phyloP scores from a whole-genome alignment of 2,113 vertebrate genomes.

The Cynopterus brachyotis region DNA sequence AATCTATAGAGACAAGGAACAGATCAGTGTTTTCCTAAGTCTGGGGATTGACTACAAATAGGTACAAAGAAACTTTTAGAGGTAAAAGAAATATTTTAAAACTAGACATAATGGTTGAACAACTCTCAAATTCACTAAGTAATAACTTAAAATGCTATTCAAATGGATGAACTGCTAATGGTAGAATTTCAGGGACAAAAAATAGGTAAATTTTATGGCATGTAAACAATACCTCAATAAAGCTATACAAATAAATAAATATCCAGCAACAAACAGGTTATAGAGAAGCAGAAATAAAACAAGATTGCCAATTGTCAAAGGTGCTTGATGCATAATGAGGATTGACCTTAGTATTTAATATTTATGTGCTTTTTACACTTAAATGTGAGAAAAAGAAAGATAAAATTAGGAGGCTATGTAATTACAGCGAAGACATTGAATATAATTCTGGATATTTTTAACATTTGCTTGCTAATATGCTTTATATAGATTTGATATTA shows the following conservation, averaged over 20 bases:
- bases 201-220: neutral
- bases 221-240: neutral
- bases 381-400: neutral
- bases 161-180: neutral
- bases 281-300: neutral
- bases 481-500: slow-evolving; percentile 51
- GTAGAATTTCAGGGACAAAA: neutral
- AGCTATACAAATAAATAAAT: neutral
- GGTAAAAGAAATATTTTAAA: neutral
- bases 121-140: neutral
- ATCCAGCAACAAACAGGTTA: neutral
- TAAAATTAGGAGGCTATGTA: neutral
- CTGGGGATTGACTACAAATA: neutral
- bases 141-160: neutral
- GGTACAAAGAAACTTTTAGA: neutral
- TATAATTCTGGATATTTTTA: slow-evolving; percentile 19
- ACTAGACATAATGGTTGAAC: neutral
- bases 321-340: neutral
- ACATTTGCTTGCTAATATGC: slow-evolving; percentile 5
- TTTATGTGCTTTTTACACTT: neutral
- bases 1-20: neutral
- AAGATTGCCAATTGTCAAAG: neutral
- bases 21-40: neutral
- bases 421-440: neutral
- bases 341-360: neutral